Percentiles rank a stretch among this genome's conserved stretches.
Evolutionary conservation across 2,888 invertebrate species (phyloP).

Genomic region (Timandra comae): DNA sequence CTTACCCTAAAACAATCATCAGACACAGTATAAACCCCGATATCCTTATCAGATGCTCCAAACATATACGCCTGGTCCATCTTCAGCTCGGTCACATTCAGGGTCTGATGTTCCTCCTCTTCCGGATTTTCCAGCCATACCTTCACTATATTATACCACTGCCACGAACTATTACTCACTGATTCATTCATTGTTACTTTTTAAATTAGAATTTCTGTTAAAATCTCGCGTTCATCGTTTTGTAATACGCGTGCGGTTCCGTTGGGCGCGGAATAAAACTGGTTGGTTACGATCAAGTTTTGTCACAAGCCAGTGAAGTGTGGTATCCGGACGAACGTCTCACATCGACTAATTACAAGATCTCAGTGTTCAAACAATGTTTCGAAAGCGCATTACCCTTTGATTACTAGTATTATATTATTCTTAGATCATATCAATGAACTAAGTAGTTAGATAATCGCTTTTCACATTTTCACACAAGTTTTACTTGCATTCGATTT

Average conservation of each 20-base stretch:
- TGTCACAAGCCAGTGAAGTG: no score
- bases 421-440: no score
- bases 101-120: constrained; percentile 61
- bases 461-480: no score
- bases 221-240: neutral
- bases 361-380: constrained; percentile 41
- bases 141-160: constrained; percentile 61
- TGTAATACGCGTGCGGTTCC: constrained; percentile 1
- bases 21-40: constrained; percentile 80
- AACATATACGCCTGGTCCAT: constrained; percentile 82
- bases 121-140: constrained; percentile 79
- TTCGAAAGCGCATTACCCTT: constrained; percentile 44
- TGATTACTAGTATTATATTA: no score
- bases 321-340: no score
- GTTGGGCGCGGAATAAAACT: neutral
- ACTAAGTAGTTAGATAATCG: no score
- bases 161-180: constrained; percentile 30
- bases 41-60: constrained; percentile 46
- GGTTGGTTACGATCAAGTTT: neutral
- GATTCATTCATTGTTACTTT: constrained; percentile 38
- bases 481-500: no score
- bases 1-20: constrained; percentile 83
- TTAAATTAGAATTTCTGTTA: no score
- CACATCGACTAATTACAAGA: constrained; percentile 43
- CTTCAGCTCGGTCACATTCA: constrained; percentile 75